Conservation (phyloP, 2,888 invertebrate genomes). For the Dynastes hyllus region DNA sequence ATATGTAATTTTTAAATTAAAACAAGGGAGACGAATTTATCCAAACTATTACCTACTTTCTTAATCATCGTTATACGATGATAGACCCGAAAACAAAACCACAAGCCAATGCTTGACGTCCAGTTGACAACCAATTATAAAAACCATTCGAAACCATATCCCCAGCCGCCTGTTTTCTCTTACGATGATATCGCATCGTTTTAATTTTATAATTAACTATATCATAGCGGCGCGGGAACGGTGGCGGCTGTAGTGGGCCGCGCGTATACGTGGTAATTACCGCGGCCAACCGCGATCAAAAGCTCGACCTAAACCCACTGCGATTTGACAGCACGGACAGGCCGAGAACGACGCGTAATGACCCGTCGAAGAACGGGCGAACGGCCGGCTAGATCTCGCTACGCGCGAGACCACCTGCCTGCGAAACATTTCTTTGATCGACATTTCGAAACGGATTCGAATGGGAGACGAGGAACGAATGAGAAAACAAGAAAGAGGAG, state of each 20-base stretch:
- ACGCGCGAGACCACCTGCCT: slow-evolving; percentile 29
- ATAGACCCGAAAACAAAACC: not conserved
- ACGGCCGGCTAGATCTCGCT: slow-evolving; percentile 7
- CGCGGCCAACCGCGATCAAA: slow-evolving; percentile 37
- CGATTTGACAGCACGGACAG: slow-evolving; percentile 18
- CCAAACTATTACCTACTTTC: not conserved
- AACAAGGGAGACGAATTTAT: too few relatives aligned
- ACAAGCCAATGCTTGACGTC: not conserved
- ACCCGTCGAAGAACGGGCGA: not conserved
- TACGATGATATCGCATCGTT: slow-evolving; percentile 22
- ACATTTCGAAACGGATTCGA: slow-evolving; percentile 31
- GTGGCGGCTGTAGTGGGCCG: not conserved
- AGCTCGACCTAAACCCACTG: slow-evolving; percentile 20
- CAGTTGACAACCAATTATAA: slow-evolving; percentile 33
- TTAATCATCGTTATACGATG: not conserved
- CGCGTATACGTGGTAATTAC: slow-evolving; percentile 33
- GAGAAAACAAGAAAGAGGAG: not conserved
- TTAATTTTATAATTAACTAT: slow-evolving; percentile 36
- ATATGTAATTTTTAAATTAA: too few relatives aligned
- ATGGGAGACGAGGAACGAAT: not conserved
- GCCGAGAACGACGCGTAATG: slow-evolving; percentile 7
- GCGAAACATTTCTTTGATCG: slow-evolving; percentile 33
- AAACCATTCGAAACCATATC: slow-evolving; percentile 17
- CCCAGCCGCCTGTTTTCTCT: not conserved
- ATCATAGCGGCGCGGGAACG: slow-evolving; percentile 19